Conservation (phyloP, 2,113 vertebrate genomes). For the Pipra filicauda region DNA sequence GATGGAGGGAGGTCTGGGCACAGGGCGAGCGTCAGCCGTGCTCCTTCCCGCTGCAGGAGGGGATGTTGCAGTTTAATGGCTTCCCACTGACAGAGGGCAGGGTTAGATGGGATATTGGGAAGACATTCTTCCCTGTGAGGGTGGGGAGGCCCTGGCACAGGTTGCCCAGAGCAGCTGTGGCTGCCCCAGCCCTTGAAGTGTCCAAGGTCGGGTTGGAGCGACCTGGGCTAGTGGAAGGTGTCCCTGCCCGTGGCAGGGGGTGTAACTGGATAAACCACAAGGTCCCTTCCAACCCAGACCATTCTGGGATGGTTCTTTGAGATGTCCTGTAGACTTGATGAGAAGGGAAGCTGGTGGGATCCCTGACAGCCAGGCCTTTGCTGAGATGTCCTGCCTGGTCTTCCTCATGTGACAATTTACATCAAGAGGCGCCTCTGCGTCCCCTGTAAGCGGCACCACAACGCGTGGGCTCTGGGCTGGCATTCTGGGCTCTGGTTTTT, state of each 20-base stretch:
- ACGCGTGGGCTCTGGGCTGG: not conserved
- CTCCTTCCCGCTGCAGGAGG: not conserved
- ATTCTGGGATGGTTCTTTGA: not conserved
- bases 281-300: not conserved
- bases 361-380: not conserved
- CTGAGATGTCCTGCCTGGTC: not conserved
- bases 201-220: not conserved
- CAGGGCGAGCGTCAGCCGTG: fast-evolving
- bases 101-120: not conserved
- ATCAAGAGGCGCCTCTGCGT: not conserved
- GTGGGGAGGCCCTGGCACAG: not conserved
- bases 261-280: not conserved
- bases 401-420: fast-evolving
- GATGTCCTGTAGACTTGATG: not conserved
- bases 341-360: not conserved
- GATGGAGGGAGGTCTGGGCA: not conserved
- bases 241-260: not conserved
- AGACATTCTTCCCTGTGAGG: not conserved
- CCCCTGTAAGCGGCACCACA: fast-evolving
- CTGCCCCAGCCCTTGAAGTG: not conserved
- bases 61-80: not conserved
- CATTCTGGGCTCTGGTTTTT: not conserved
- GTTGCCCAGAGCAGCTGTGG: not conserved
- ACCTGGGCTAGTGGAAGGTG: not conserved
- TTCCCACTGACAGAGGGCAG: not conserved